Evolutionary conservation across 2,888 invertebrate species (phyloP).

Genomic region (Capitulum mitella): DNA sequence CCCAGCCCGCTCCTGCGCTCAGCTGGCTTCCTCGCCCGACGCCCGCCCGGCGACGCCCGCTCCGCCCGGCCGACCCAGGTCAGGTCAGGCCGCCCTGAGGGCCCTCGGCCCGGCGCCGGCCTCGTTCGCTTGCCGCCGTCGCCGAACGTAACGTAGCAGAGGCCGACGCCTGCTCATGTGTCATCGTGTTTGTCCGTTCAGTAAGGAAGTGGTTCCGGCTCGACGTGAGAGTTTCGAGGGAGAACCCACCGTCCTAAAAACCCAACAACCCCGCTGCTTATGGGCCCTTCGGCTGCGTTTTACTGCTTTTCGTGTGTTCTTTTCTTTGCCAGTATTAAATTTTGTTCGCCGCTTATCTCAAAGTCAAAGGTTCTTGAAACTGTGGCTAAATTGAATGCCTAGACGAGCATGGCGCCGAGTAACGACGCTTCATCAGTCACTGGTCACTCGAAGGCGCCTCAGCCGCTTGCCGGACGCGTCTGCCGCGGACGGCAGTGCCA

Average conservation of each 20-base stretch:
- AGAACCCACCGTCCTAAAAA: neutral
- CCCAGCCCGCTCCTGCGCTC: neutral
- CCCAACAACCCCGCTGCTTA: slow-evolving; percentile 10
- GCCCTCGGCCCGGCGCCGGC: too few species aligned
- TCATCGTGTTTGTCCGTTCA: too few species aligned
- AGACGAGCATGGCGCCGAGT: neutral
- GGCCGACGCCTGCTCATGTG: too few species aligned
- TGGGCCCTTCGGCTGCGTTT: neutral
- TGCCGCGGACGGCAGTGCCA: neutral
- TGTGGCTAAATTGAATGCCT: slow-evolving; percentile 19
- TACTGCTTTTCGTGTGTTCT: slow-evolving; percentile 19
- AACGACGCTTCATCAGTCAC: neutral
- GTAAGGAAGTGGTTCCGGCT: too few species aligned
- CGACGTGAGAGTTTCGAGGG: too few species aligned
- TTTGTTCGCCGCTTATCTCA: slow-evolving; percentile 17
- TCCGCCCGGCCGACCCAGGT: neutral
- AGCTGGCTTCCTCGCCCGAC: neutral
- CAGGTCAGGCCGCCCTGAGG: too few species aligned
- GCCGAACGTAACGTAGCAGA: too few species aligned
- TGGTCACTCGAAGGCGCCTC: neutral
- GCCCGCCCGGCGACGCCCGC: neutral
- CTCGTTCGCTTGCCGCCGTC: too few species aligned
- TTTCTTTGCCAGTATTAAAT: slow-evolving; percentile 18
- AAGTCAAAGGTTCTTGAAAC: slow-evolving; percentile 7
- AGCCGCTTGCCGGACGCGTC: neutral